These are phyloP conservation scores for Ectobius pallidus DNA, from an alignment of 2,888 invertebrate species.

Conservation along the genomic window DNA sequence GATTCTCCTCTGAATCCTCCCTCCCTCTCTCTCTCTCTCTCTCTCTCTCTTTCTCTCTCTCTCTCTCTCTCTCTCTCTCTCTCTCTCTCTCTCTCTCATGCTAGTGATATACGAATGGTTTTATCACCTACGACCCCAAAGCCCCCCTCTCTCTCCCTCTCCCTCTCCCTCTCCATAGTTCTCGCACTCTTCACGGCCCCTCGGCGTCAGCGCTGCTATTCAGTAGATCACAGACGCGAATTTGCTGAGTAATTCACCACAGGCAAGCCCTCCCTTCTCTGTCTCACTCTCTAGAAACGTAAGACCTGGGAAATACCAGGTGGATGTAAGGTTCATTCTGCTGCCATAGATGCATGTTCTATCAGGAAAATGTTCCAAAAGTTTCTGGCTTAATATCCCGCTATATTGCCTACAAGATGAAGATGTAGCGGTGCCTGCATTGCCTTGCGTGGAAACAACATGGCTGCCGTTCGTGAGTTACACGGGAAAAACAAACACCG, in stretches of 20 bases:
- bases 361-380: too few relatives aligned
- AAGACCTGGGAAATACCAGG: constrained; percentile 35
- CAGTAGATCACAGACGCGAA: constrained; percentile 29
- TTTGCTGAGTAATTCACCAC: constrained; percentile 33
- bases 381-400: too few relatives aligned
- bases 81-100: not conserved
- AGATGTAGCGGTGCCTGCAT: too few relatives aligned
- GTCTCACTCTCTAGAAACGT: not conserved
- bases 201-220: constrained; percentile 28
- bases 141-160: not conserved
- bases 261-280: not conserved
- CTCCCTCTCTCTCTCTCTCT: not conserved
- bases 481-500: too few relatives aligned
- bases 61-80: not conserved
- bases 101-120: not conserved
- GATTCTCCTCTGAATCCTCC: not conserved
- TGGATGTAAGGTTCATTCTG: too few relatives aligned
- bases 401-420: too few relatives aligned
- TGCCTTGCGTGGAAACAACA: too few relatives aligned
- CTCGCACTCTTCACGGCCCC: constrained; percentile 23
- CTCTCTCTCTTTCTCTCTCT: not conserved
- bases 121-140: constrained; percentile 17
- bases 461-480: too few relatives aligned
- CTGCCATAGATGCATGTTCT: too few relatives aligned
- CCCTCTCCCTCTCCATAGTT: constrained; percentile 10